These are phyloP conservation scores for Glareola pratincola DNA, from an alignment of 2,113 vertebrate species.

Conservation along the genomic window DNA sequence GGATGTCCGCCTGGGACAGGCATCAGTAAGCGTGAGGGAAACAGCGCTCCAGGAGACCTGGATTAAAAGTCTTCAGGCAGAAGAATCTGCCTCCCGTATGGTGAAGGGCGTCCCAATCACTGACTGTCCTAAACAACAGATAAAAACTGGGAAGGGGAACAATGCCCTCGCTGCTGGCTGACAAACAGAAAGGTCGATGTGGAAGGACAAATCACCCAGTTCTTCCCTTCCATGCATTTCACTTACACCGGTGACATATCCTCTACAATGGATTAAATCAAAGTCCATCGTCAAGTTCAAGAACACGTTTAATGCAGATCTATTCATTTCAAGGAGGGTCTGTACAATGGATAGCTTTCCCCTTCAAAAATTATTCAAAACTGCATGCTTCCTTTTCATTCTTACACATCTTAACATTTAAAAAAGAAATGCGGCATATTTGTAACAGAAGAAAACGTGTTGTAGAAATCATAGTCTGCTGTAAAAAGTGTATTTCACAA, in stretches of 20 bases:
- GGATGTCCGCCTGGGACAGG: too few species aligned
- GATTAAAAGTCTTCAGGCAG: not conserved
- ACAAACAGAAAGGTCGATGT: not conserved
- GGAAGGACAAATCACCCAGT: not conserved
- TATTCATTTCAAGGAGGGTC: conserved; percentile 3
- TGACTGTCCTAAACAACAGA: not conserved
- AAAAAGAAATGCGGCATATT: not conserved
- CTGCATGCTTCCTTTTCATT: not conserved
- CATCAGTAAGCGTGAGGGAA: fast-evolving
- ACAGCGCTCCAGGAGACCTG: fast-evolving
- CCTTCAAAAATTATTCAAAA: conserved; percentile 51
- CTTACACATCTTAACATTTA: not conserved
- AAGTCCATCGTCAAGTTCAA: conserved; percentile 10
- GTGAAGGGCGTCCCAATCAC: not conserved
- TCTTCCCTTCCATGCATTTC: not conserved
- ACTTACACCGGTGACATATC: not conserved
- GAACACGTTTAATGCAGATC: conserved; percentile 27
- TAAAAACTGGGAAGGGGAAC: not conserved
- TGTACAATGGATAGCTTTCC: conserved; percentile 20
- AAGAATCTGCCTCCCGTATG: not conserved
- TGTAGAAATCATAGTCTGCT: not conserved
- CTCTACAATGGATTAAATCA: not conserved
- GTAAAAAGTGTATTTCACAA: conserved; percentile 23
- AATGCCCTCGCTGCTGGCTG: not conserved
- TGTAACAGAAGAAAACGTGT: not conserved